These are phyloP conservation scores for Lepus timidus DNA, from an alignment of 2,113 vertebrate species.

Conservation along the genomic window DNA sequence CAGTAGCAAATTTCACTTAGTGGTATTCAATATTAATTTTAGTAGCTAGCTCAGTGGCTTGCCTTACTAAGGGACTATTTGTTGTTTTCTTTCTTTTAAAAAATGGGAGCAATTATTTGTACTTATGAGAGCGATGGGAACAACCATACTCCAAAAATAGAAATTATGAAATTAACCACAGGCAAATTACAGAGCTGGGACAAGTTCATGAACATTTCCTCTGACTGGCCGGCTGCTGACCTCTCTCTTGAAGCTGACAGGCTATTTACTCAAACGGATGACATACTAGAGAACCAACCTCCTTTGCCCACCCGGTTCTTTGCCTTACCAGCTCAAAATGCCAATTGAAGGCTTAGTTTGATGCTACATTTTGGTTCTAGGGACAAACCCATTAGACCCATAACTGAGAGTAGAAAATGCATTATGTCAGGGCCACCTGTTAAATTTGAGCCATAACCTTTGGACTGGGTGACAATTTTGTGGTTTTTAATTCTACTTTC, in stretches of 20 bases:
- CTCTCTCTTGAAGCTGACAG: conserved; percentile 75
- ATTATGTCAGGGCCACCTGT: conserved; percentile 51
- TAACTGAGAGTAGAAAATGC: conserved; percentile 56
- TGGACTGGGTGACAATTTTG: conserved; percentile 65
- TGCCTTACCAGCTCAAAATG: conserved; percentile 55
- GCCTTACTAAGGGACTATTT: conserved; percentile 82
- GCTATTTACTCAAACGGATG: conserved; percentile 75
- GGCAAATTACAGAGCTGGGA: conserved; percentile 83
- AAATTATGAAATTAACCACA: conserved; percentile 83
- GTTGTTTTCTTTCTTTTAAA: conserved; percentile 84
- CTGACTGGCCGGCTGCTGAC: conserved; percentile 80
- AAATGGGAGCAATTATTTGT: conserved; percentile 87
- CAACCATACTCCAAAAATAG: conserved; percentile 83
- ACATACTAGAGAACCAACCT: conserved; percentile 61
- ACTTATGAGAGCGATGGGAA: conserved; percentile 83
- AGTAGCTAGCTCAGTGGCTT: conserved; percentile 81
- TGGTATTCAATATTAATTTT: conserved; percentile 86
- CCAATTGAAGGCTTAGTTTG: conserved; percentile 67
- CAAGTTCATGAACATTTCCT: conserved; percentile 71
- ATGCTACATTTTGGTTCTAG: conserved; percentile 62
- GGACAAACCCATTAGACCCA: conserved; percentile 71
- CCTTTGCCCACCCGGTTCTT: conserved; percentile 7
- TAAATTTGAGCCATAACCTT: conserved; percentile 68
- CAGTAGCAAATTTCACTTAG: conserved; percentile 84
- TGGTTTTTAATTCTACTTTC: conserved; percentile 72